Evolutionary conservation across 2,797 vertebrate species (phyloP), one percentile per base, ranked within the genome.

Genomic region (Taenioides sp.): DNA sequence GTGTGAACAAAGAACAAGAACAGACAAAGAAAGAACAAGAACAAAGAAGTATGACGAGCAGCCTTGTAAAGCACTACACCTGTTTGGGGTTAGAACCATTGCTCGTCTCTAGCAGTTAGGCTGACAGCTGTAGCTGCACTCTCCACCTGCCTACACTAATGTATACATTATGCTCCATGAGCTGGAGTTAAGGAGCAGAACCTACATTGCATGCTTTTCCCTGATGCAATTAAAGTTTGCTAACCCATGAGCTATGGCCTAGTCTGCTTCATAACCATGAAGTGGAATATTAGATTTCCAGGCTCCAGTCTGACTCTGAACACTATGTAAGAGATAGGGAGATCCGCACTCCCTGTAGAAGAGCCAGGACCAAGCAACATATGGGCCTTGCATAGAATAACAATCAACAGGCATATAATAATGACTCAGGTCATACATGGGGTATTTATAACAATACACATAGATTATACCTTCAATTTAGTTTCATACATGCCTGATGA

Each of bases 261-360:
- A 58, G 78, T 82, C 73, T 84, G 84, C 71, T 81, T 78, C 76
- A 80, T 83, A 84, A 88, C 84, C 85, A 86, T 87, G 85, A 86
- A 91, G 84, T 81, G 54, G 79, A 87, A 88, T 88, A 89, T 88
- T 89, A 82, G 73, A 89, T 88, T 90, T 86, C 74, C 77, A 75
- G 77, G 79, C 73, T 86, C 54, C 64, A 79, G 76, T 74, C 71
- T 80, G 77, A 79, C 76, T 74, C 71, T 80, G 77, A 79, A 71
- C 69, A 69, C 70, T 75, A 72, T 69, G 73, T 69, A 86, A 77
- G 77, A 78, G 81, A 84, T 80, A 83, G 78, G 82, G 79, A 82
- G 79, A 87, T 74, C 81, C 76, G 76, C 80, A 78, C 60, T 85
- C 82, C 71, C 74, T 47, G 43, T 60, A 81, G 82, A 74, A 83